These are phyloP conservation scores for Haemorhous mexicanus DNA, from an alignment of 2,113 vertebrate species.

Conservation along the genomic window DNA sequence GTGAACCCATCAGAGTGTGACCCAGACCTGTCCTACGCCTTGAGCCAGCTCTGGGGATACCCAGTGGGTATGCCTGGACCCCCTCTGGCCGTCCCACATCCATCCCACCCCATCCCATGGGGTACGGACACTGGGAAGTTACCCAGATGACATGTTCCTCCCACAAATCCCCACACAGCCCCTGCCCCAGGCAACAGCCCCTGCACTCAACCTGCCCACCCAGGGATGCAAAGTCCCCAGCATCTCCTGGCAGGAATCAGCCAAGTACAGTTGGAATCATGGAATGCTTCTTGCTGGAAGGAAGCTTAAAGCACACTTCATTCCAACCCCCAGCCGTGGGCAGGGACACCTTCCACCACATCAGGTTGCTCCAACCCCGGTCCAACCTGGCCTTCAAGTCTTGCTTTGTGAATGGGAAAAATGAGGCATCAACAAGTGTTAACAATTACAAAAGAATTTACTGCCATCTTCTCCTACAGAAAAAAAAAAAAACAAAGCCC, in stretches of 20 bases:
- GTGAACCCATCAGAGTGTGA: neutral
- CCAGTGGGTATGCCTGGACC: neutral
- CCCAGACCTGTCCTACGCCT: rapidly evolving
- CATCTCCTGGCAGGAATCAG: neutral
- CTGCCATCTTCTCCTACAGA: neutral
- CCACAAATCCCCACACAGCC: rapidly evolving
- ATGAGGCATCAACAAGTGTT: neutral
- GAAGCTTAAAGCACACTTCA: neutral
- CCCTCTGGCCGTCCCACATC: no score
- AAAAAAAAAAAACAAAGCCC: neutral
- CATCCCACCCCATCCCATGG: neutral
- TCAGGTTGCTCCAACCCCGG: neutral
- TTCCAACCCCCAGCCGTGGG: neutral
- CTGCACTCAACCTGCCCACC: neutral
- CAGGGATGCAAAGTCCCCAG: neutral
- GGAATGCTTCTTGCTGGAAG: neutral
- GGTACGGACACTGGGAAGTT: neutral
- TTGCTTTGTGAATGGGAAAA: neutral
- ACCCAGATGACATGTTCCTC: rapidly evolving
- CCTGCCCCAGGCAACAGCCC: neutral
- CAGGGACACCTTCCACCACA: neutral
- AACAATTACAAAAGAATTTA: neutral
- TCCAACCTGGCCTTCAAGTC: neutral
- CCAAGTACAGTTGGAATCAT: neutral
- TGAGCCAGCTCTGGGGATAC: neutral